These are phyloP conservation scores for Chaetorhynchus papuensis DNA, from an alignment of 2,113 vertebrate species.

Conservation along the genomic window DNA sequence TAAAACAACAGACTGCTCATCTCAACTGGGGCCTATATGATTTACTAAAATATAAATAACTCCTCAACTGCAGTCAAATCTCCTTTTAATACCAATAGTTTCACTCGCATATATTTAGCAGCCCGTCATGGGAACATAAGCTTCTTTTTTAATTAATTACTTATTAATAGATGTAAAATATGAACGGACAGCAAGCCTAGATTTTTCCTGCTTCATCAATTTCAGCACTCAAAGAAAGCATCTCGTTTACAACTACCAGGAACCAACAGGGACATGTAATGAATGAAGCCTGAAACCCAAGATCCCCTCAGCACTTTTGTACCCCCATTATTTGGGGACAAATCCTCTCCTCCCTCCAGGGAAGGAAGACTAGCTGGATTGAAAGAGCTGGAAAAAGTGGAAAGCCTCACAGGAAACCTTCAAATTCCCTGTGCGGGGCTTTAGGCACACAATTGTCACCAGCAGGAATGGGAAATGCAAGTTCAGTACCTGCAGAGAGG, in stretches of 20 bases:
- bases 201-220: constrained; percentile 29
- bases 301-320: background rate
- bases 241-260: background rate
- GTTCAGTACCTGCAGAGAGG: background rate
- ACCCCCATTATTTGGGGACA: background rate
- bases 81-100: constrained; percentile 35
- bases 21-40: background rate
- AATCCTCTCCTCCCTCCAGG: background rate
- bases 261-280: background rate
- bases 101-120: background rate
- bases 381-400: background rate
- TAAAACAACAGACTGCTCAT: background rate
- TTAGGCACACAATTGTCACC: background rate
- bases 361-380: background rate
- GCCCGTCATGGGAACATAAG: constrained; percentile 11
- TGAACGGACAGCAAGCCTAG: background rate
- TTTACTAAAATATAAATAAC: constrained; percentile 41
- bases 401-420: background rate
- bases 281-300: background rate
- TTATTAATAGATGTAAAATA: constrained; percentile 55
- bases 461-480: background rate
- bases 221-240: background rate
- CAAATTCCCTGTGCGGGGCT: background rate
- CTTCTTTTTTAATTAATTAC: constrained; percentile 52
- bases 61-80: background rate